Percentiles rank a stretch among this genome's conserved stretches.
Evolutionary conservation across 2,888 invertebrate species (phyloP).

Genomic region (Drosophila meridionalis): DNA sequence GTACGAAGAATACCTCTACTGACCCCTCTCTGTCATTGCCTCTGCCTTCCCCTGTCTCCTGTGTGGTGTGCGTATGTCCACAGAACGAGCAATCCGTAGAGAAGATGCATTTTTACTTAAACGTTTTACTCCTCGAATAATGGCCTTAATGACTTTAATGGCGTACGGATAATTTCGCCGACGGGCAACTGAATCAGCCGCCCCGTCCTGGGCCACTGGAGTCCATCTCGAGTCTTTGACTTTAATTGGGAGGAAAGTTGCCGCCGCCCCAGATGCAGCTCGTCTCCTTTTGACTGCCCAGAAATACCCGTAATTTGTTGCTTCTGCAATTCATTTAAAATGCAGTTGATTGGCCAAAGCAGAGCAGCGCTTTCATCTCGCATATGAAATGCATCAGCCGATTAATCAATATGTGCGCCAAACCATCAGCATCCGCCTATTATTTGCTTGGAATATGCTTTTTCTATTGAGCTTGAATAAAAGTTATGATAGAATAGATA

Average conservation of each 20-base stretch:
- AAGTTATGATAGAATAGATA: not conserved
- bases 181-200: slow-evolving; percentile 48
- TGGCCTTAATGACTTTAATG: slow-evolving; percentile 81
- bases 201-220: slow-evolving; percentile 2
- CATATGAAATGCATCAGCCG: slow-evolving; percentile 11
- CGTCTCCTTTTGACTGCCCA: slow-evolving; percentile 18
- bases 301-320: slow-evolving; percentile 68
- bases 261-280: slow-evolving; percentile 42
- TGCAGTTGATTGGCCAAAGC: slow-evolving; percentile 50
- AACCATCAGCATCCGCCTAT: too few relatives aligned
- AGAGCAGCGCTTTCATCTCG: slow-evolving; percentile 1
- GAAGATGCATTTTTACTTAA: slow-evolving; percentile 79
- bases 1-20: slow-evolving; percentile 21
- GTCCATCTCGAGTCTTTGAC: slow-evolving; percentile 34
- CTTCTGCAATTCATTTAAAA: slow-evolving; percentile 62
- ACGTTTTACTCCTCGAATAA: slow-evolving; percentile 79
- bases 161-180: slow-evolving; percentile 74
- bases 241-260: slow-evolving; percentile 75
- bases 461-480: not conserved
- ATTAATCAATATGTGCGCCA: not conserved
- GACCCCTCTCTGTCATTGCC: not conserved
- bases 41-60: not conserved
- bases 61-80: slow-evolving; percentile 55
- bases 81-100: slow-evolving; percentile 44
- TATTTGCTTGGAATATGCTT: not conserved